A percentile compares a stretch with the other conserved stretches of the same genome.
These are phyloP conservation scores for Melozone crissalis DNA, from an alignment of 2,113 vertebrate genomes.

Conservation along the genomic window DNA sequence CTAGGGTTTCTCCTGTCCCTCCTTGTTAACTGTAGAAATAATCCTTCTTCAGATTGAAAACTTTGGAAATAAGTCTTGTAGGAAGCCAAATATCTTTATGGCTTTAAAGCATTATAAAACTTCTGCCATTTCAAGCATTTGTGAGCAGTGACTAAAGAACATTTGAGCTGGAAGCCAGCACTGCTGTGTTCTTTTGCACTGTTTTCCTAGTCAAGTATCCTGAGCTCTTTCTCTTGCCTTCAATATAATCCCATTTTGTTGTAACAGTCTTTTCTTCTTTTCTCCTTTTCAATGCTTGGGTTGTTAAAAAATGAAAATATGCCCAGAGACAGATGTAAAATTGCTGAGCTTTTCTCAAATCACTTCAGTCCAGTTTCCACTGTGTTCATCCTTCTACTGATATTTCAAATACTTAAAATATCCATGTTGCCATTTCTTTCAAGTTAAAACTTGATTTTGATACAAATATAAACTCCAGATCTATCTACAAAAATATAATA, in stretches of 20 bases:
- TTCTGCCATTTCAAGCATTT: not conserved
- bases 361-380: not conserved
- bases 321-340: not conserved
- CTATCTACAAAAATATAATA: not conserved
- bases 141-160: not conserved
- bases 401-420: not conserved
- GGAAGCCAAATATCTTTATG: not conserved
- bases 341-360: not conserved
- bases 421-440: not conserved
- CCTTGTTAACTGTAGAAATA: not conserved
- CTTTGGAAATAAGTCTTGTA: not conserved
- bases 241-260: not conserved
- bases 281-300: fast-evolving
- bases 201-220: not conserved
- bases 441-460: not conserved
- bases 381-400: not conserved
- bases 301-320: not conserved
- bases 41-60: not conserved
- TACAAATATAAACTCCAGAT: not conserved
- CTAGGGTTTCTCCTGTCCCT: constrained; percentile 10
- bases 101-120: not conserved
- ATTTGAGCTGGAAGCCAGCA: not conserved
- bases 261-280: not conserved
- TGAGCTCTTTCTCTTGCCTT: not conserved
- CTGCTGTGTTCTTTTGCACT: not conserved